Base-by-base conservation (phyloP, 2,888 invertebrate genomes). In the Mythimna albipuncta region DNA sequence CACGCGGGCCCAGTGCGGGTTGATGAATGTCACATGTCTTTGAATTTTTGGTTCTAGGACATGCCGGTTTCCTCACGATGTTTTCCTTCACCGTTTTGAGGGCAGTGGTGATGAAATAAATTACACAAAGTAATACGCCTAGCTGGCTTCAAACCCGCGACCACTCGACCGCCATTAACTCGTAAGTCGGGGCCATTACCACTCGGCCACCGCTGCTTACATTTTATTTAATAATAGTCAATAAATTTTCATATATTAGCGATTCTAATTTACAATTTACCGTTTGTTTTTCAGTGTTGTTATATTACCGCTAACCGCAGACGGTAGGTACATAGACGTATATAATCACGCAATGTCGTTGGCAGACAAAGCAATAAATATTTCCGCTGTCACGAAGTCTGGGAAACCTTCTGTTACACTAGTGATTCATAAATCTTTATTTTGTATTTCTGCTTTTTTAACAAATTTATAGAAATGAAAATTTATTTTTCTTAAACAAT, bases 301-400 rank as follows among this genome's bases (percentile, higher is more conserved):
- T 81, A 55, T 54, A 69, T 41, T 50, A 69, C 82, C 69, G 67
- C 57, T 74, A 80, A 55, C 73, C 70, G 44, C 65, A 81, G n/a
- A 47, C 54, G 6, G 61, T 75, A 32, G 44, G 64, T 72, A 35
- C 50, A 58, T 72, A 44, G 32, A 32, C 44, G 66, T 72, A 82
- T 66, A 75, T 74, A 59, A 74, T 72, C 66, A 72, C 38, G 67
- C 59, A 77, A 47, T 68, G 77, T 75, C 77, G 59, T 61, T 16
- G 26, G 41, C 64, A 83, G 81, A 70, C 73, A 71, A 68, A 70
- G 71, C 68, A 72, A 82, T 82, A 82, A 83, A 83, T 82, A 80
- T 69, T 83, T 72, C 44, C 66, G 55, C 81, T 74, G 82, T 81
- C 82, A 80, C 69, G 16, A 64, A 10, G 64, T 68, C 68, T 75